Evolutionary conservation across 2,888 invertebrate genomes (phyloP), one percentile per base, ranked within the genome.

Genomic region (Nomada fucata): DNA sequence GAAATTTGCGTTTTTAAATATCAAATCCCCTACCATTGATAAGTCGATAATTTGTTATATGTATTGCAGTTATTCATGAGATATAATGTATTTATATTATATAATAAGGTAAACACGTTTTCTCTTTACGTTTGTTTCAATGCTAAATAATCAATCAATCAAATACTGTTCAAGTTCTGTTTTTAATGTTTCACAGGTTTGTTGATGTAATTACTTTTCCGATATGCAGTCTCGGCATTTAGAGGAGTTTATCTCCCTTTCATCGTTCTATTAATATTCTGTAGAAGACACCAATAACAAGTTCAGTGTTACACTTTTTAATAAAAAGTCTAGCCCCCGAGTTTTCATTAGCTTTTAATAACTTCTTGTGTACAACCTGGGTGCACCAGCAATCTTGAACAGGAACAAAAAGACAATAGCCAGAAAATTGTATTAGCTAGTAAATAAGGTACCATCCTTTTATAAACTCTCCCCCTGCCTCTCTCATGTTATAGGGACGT

Each of bases 401-500:
- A 47, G 53, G 23, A 42, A 42, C 29, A 55, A 70, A 50, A 71
- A 59, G 50, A 59, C 57, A 70, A 47, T 67, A 55, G 47, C 60
- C 23, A 61, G 72, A 55, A 47, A 67, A 77, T 77, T 69, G 67
- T 50, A 15, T 77, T 77, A 72, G 26, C 53, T 72, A 52, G 69
- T 64, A 64, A 63, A 70, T 50, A 36, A 61, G 68, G 61, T 63
- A 47, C 20, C 63, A 63, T 18, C 52, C 36, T 5, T 20, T 55
- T 11, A 5, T 13, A 20, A 44, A 63, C 47, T 63, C 26, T 36
- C 52, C 26, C 26, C 26, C 26, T 2, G 1, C 26, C 26, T 26
- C 26, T 23, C 26, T 1, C 15, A 47, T 47, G 15, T 15, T 47
- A 47, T 47, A 47, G 15, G 10, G 47, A 47, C 47, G 0, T 15